Percentiles rank a stretch among this genome's conserved stretches.
phyloP scores from a whole-genome alignment of 2,888 invertebrate genomes.

The Macrosiphum euphorbiae region DNA sequence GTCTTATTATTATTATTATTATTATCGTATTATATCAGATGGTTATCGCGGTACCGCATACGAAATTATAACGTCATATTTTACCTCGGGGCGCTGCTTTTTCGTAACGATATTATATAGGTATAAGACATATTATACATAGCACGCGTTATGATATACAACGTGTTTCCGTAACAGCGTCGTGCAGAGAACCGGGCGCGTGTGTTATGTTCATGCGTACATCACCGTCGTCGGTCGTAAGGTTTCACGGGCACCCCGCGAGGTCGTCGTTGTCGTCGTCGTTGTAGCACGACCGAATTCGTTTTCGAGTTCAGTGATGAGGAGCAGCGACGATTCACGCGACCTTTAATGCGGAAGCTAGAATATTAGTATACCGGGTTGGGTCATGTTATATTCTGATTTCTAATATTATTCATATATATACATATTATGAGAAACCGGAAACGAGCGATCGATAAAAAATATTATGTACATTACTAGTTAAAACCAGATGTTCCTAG shows the following conservation, averaged over 20 bases:
- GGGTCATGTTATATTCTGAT: no score
- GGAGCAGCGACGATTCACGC: no score
- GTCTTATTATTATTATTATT: neutral
- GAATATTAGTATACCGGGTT: no score
- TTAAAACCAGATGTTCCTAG: neutral
- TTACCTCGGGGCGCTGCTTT: constrained; percentile 18
- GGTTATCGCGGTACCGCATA: constrained; percentile 31
- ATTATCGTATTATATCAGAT: constrained; percentile 26
- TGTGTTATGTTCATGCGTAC: neutral
- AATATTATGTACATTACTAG: neutral
- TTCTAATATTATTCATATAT: no score
- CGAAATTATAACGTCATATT: constrained; percentile 53
- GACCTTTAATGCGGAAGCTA: no score
- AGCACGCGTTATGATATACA: neutral
- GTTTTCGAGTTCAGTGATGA: neutral
- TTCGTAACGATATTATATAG: neutral
- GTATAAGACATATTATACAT: neutral
- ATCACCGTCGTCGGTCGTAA: neutral
- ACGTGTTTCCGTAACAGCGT: constrained; percentile 20
- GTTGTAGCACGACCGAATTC: neutral
- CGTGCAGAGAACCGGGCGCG: neutral
- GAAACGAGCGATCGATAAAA: neutral
- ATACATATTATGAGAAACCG: no score
- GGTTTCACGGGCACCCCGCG: neutral
- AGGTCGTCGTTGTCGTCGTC: neutral